Evolutionary conservation across 1,140 invertebrate genomes (phyloP), one percentile per base, ranked within the genome.

Genomic region (Drosophila ficusphila): DNA sequence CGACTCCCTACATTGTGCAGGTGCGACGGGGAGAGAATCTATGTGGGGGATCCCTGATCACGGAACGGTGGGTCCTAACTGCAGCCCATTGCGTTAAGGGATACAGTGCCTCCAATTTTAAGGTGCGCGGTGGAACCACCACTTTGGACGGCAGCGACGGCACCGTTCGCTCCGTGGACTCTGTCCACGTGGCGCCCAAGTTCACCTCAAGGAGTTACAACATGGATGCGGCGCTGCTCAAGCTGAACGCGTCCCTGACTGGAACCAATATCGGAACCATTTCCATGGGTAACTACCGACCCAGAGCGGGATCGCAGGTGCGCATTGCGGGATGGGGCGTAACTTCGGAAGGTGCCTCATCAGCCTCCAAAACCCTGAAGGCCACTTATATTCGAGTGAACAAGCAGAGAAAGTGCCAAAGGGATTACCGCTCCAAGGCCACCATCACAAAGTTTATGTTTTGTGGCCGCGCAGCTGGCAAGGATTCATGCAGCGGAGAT

Each of bases 401-500:
- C 7, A 23, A 0, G 2, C 18, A 31, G 11, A 2, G 0, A 0
- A 0, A 2, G 1, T 85, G 81, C 19, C 7, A 1, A 0, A 4
- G 0, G 0, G 23, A 46, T 0, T 85, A 85, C 11, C 11, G 31
- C 1, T 11, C 34, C 5, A 5, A 18, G 12, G 44, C 67, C 3
- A 19, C 33, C 7, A 81, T 86, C 21, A 77, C 76, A 3, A 23
- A 3, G 0, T 46, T 14, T n/a, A 85, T 85, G 81, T 58, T 86
- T 18, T 85, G 81, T 38, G 81, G 72, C 11, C 39, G 46, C 0
- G 53, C 23, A 4, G 12, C 3, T 3, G 25, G 41, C 3, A 57
- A 31, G 46, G 81, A 85, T 39, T 21, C 81, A 0, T 85, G 81
- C 72, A 76, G 67, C 29, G 81, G 81, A 0, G 81, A 85, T 33